A percentile compares a stretch with the other conserved stretches of the same genome.
These are phyloP conservation scores for Metridium senile DNA, from an alignment of 92 coral and sea anemone species.

Conservation along the genomic window DNA sequence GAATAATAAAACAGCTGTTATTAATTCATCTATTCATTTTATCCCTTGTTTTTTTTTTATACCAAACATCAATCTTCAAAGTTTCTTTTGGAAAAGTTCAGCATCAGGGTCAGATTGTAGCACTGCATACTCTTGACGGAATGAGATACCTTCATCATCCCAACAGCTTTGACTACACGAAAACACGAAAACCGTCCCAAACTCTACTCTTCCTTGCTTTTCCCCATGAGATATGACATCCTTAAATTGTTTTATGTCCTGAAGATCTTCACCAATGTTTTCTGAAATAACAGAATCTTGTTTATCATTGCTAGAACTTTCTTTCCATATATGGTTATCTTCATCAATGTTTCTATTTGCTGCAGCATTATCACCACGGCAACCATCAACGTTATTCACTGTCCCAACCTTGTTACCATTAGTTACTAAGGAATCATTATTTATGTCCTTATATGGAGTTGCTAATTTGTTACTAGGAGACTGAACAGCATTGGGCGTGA, in stretches of 20 bases:
- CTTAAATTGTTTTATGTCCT: conserved; percentile 7
- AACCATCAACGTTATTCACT: neutral
- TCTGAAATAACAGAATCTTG: conserved; percentile 7
- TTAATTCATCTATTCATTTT: too few relatives aligned
- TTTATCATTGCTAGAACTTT: neutral
- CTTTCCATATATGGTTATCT: neutral
- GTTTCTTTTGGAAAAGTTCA: conserved; percentile 33
- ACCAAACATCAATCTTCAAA: neutral
- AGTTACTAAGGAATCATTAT: neutral
- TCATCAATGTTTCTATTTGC: neutral
- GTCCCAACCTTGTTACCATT: neutral
- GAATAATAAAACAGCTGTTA: too few relatives aligned
- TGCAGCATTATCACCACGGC: neutral
- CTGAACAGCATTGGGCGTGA: too few relatives aligned
- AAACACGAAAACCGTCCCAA: conserved; percentile 87
- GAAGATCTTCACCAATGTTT: neutral
- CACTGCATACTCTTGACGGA: conserved; percentile 60
- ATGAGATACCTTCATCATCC: conserved; percentile 36
- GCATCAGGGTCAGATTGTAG: conserved; percentile 89
- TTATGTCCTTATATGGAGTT: neutral
- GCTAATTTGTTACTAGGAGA: too few relatives aligned
- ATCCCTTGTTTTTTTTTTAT: too few relatives aligned
- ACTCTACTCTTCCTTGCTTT: conserved; percentile 49
- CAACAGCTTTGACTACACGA: conserved; percentile 85
- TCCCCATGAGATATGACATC: neutral